Evolutionary conservation across 2,888 invertebrate genomes (phyloP), one percentile per base, ranked within the genome.

Genomic region (Erebia palarica): DNA sequence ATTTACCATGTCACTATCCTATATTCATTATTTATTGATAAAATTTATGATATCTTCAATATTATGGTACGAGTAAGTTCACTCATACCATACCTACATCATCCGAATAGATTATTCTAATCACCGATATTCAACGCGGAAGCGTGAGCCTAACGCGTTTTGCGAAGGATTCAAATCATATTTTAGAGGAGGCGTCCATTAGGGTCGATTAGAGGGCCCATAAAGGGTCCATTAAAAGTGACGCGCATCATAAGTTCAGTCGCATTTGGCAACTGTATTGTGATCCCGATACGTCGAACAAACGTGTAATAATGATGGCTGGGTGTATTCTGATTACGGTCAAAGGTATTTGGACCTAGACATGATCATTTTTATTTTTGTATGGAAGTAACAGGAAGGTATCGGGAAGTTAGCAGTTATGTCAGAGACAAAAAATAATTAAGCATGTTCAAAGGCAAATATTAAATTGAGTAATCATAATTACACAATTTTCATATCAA

Each of bases 251-350:
- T 86, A 86, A 89, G 87, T 87, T 81, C 81, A 82, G 81, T 82
- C 88, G 86, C 88, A 91, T 91, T 92, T 91, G 92, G 91, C 92
- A 89, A 78, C 83, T 77, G 85, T 80, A 89, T 89, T 91, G 91
- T 90, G 85, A 88, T 88, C 88, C 90, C 82, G 88, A 90, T 90
- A 87, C 84, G 88, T 90, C 90, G 87, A 92, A 91, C 91, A 90
- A 91, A 88, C 88, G 86, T 83, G 79, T 80, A 82, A 79, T 90
- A 88, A 91, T 88, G 88, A 90, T 85, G 82, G 78, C 78, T 75
- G 57, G 65, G 58, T 14, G 27, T 64, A 58, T 70, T 84, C 78
- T n/a, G 27, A 68, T 77, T 80, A 65, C 65, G 69, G 79, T 68
- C 9, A 3, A 16, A 21, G 73, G 59, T 10, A 68, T 78, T 83